Conservation (phyloP, 37 sponge, comb jelly and placozoan species). For the Agelas oroides region DNA sequence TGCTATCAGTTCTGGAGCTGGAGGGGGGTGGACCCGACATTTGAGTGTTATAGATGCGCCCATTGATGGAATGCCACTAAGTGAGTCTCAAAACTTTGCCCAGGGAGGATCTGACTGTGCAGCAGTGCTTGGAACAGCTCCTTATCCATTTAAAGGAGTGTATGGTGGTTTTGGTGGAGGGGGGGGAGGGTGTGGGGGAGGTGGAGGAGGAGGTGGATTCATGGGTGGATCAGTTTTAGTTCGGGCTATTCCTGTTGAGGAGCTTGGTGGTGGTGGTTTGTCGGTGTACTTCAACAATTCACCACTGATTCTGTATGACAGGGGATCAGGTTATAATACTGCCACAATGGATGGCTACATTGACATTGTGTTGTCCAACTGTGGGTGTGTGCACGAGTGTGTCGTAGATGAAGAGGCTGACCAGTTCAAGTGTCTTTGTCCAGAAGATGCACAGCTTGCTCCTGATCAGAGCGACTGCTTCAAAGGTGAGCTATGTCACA, state of each 20-base stretch:
- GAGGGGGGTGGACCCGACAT: conserved; percentile 20
- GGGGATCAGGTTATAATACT: not conserved
- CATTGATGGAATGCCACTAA: conserved; percentile 8
- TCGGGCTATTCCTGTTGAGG: not conserved
- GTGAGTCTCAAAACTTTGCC: conserved; percentile 29
- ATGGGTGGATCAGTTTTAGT: conserved; percentile 39
- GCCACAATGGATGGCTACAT: conserved; percentile 62
- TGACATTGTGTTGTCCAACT: conserved; percentile 48
- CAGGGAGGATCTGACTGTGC: conserved; percentile 41
- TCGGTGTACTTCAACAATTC: not conserved
- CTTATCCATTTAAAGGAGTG: not conserved
- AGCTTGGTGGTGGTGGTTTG: conserved; percentile 45
- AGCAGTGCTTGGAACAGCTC: not conserved
- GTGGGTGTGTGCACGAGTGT: conserved; percentile 56
- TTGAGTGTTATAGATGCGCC: not conserved
- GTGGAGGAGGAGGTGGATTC: conserved; percentile 60
- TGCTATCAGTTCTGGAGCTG: conserved; percentile 30
- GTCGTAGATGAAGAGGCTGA: conserved; percentile 10
- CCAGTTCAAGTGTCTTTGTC: conserved; percentile 58
- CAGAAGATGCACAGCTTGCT: conserved; percentile 6
- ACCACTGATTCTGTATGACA: not conserved
- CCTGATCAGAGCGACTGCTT: conserved; percentile 47
- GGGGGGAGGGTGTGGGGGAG: conserved; percentile 50
- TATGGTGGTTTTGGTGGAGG: conserved; percentile 68
- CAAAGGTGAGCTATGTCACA: conserved; percentile 13